These are phyloP conservation scores for Pangasius krempfi DNA, from an alignment of 2,797 vertebrate genomes.

Conservation along the genomic window DNA sequence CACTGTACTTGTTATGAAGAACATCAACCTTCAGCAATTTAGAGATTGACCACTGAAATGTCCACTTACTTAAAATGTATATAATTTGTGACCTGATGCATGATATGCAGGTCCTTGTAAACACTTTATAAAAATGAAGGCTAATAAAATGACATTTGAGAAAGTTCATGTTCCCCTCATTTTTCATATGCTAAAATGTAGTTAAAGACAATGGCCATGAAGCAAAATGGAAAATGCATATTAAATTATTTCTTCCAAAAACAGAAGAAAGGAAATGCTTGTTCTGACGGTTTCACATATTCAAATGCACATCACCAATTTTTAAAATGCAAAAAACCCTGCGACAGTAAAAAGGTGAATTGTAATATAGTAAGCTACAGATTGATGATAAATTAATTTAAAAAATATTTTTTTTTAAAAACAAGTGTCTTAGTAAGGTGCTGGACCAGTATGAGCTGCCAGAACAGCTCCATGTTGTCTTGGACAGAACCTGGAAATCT, in stretches of 20 bases:
- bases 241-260: neutral
- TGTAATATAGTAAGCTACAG: neutral
- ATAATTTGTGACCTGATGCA: neutral
- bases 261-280: neutral
- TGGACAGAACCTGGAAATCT: neutral
- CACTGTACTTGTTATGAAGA: neutral
- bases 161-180: neutral
- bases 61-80: neutral
- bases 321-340: neutral
- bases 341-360: neutral
- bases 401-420: too few species aligned
- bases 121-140: neutral
- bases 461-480: neutral
- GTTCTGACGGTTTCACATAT: neutral
- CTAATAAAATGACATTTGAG: neutral
- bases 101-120: neutral
- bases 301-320: neutral
- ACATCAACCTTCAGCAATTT: neutral
- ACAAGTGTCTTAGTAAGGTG: neutral
- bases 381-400: constrained; percentile 3
- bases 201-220: neutral
- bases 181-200: neutral
- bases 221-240: neutral
- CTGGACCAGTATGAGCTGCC: neutral
- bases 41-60: neutral